These are phyloP conservation scores for Lepidostoma basale DNA, from an alignment of 1,140 invertebrate genomes.

Conservation along the genomic window DNA sequence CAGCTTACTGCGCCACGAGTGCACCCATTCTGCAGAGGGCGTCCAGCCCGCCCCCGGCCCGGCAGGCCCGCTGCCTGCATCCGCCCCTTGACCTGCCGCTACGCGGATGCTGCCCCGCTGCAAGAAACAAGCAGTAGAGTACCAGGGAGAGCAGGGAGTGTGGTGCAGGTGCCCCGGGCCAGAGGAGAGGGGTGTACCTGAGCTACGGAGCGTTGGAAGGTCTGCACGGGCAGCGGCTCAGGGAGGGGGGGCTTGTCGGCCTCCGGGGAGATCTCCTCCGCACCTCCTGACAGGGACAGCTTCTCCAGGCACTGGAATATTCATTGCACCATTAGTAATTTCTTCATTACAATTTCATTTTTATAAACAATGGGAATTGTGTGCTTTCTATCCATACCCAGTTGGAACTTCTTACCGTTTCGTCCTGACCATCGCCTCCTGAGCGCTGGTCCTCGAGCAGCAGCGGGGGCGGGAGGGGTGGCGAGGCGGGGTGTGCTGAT, in stretches of 20 bases:
- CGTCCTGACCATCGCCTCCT: slow-evolving; percentile 49
- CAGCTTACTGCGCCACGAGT: slow-evolving; percentile 95
- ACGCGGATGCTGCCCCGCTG: slow-evolving; percentile 44
- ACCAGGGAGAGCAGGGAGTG: background rate
- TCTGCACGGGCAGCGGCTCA: slow-evolving; percentile 19
- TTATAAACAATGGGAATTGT: background rate
- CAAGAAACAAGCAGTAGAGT: background rate
- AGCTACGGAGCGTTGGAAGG: slow-evolving; percentile 50
- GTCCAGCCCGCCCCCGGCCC: slow-evolving; percentile 70
- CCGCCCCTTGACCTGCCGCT: slow-evolving; percentile 22
- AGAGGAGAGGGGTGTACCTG: slow-evolving; percentile 47
- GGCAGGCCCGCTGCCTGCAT: background rate
- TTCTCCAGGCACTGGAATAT: slow-evolving; percentile 36
- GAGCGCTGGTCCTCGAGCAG: slow-evolving; percentile 38
- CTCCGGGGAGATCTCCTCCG: background rate
- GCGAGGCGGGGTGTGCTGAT: slow-evolving; percentile 75
- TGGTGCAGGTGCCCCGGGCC: too few species aligned
- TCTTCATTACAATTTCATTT: background rate
- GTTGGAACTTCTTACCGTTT: background rate
- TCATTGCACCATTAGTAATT: background rate
- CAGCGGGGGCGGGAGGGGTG: slow-evolving; percentile 48
- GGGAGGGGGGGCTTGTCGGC: slow-evolving; percentile 3
- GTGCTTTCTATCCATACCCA: background rate
- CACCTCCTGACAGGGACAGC: slow-evolving; percentile 27
- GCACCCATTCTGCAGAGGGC: slow-evolving; percentile 92